Evolutionary conservation across 2,113 vertebrate species (phyloP).

Genomic region (Hyla sarda): DNA sequence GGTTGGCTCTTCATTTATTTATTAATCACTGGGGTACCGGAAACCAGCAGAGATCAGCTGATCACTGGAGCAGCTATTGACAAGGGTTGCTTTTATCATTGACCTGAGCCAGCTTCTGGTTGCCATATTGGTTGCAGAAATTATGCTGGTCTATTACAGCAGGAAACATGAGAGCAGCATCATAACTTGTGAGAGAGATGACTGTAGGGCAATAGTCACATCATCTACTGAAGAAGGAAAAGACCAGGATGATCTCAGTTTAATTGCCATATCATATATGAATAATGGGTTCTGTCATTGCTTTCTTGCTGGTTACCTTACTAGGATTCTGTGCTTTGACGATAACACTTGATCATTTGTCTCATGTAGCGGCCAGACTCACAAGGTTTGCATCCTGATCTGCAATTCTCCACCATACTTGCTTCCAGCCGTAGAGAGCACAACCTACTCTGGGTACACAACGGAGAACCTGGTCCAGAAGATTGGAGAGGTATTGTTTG

Average conservation of each 20-base stretch:
- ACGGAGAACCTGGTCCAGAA: conserved; percentile 89
- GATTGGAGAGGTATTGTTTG: conserved; percentile 90
- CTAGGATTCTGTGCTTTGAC: neutral
- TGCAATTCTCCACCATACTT: conserved; percentile 92
- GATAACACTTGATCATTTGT: neutral
- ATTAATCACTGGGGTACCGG: too few species aligned
- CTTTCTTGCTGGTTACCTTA: neutral
- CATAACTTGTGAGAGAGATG: too few species aligned
- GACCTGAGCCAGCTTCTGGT: neutral
- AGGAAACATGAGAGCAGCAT: neutral
- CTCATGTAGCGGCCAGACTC: conserved; percentile 83
- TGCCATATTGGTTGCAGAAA: neutral
- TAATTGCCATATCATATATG: too few species aligned
- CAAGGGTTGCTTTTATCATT: neutral
- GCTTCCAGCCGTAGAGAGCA: conserved; percentile 90
- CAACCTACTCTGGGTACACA: conserved; percentile 88
- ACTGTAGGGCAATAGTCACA: neutral
- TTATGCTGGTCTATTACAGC: neutral
- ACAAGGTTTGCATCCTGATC: conserved; percentile 89
- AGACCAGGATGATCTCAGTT: neutral
- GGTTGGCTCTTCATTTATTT: too few species aligned
- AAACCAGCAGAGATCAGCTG: too few species aligned
- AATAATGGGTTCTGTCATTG: too few species aligned
- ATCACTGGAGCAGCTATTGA: too few species aligned
- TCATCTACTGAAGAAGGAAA: neutral